phyloP scores from a whole-genome alignment of 1,140 invertebrate species.

The Ctenoplectra terminalis region DNA sequence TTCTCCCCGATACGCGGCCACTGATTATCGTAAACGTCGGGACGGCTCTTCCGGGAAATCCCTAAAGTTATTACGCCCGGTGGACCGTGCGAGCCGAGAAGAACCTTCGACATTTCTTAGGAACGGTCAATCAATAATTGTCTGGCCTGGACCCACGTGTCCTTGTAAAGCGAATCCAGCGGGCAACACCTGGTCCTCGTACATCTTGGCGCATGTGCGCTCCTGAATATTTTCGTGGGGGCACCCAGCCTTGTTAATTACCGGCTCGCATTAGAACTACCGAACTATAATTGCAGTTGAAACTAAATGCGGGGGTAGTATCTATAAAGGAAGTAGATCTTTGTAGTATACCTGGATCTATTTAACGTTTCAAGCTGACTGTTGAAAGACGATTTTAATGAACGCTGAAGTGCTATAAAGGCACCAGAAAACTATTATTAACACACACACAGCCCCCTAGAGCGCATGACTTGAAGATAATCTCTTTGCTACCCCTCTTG shows the following conservation, averaged over 20 bases:
- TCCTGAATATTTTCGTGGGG: neutral
- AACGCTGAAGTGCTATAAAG: conserved; percentile 1
- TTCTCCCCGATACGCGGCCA: conserved; percentile 2
- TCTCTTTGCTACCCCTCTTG: neutral
- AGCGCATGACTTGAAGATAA: neutral
- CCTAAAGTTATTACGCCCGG: conserved; percentile 60
- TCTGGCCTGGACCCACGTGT: conserved; percentile 38
- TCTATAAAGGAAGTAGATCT: too few species aligned
- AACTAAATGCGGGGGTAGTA: too few species aligned
- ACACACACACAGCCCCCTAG: neutral
- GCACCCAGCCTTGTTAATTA: conserved; percentile 10
- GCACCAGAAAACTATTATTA: neutral
- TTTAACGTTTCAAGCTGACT: neutral
- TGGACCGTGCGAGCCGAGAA: conserved; percentile 15
- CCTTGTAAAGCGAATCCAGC: conserved; percentile 41
- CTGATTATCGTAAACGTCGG: conserved; percentile 65
- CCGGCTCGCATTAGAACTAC: neutral
- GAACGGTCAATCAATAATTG: conserved; percentile 61
- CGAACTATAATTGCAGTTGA: neutral
- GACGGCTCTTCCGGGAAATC: conserved; percentile 56
- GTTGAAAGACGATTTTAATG: neutral
- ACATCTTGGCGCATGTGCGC: conserved; percentile 38
- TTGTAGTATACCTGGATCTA: too few species aligned
- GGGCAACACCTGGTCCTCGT: conserved; percentile 29
- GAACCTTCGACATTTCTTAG: conserved; percentile 49